A percentile compares a stretch with the other conserved stretches of the same genome.
These are phyloP conservation scores for Recurvirostra avosetta DNA, from an alignment of 2,113 vertebrate genomes.

Conservation along the genomic window DNA sequence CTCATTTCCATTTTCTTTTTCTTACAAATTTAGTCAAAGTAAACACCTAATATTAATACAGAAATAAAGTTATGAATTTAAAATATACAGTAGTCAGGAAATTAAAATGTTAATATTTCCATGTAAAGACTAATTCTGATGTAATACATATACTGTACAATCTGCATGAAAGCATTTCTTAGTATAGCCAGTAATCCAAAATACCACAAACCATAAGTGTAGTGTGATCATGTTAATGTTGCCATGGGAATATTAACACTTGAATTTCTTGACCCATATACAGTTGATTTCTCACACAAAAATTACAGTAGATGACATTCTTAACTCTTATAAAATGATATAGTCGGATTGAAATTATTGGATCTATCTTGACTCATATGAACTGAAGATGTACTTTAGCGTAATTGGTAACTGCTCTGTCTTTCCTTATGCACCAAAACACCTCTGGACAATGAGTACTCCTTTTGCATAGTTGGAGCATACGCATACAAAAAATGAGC, in stretches of 20 bases:
- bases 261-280: not conserved
- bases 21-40: not conserved
- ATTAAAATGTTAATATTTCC: not conserved
- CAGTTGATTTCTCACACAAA: not conserved
- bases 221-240: not conserved
- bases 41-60: not conserved
- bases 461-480: not conserved
- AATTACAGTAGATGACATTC: not conserved
- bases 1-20: not conserved
- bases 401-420: not conserved
- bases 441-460: not conserved
- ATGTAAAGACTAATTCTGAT: not conserved
- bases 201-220: not conserved
- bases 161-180: not conserved
- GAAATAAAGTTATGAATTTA: not conserved
- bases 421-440: not conserved
- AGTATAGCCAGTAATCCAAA: not conserved
- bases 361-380: not conserved
- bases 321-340: not conserved
- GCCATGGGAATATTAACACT: not conserved
- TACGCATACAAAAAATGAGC: not conserved
- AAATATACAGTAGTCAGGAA: not conserved
- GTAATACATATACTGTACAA: not conserved
- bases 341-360: not conserved
- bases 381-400: not conserved